These are phyloP conservation scores for Phataginus tetradactyla DNA, from an alignment of 2,797 vertebrate genomes.

Conservation along the genomic window DNA sequence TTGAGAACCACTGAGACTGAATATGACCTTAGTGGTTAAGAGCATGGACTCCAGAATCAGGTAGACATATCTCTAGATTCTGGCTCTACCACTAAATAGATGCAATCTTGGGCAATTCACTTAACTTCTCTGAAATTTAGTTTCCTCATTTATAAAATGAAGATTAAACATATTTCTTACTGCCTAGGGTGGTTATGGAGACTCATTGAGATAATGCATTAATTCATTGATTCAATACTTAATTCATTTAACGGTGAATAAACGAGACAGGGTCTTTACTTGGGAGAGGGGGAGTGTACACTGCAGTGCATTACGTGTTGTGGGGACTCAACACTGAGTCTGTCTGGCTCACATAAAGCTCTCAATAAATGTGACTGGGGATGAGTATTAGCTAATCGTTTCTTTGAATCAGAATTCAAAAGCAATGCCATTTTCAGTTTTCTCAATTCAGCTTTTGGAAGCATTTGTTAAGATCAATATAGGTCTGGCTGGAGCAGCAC, in stretches of 20 bases:
- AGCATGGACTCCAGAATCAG: background rate
- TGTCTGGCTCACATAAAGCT: background rate
- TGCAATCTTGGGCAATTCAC: background rate
- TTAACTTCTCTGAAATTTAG: background rate
- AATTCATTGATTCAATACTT: background rate
- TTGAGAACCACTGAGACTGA: background rate
- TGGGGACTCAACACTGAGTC: background rate
- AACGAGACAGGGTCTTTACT: background rate
- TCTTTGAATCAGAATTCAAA: slow-evolving; percentile 35
- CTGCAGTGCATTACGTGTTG: background rate
- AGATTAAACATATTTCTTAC: background rate
- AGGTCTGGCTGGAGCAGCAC: background rate
- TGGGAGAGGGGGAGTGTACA: background rate
- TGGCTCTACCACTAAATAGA: background rate
- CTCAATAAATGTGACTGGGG: background rate
- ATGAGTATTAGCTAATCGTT: slow-evolving; percentile 15
- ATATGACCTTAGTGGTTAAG: background rate
- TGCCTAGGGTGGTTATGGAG: background rate
- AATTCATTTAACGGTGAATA: background rate
- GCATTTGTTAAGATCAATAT: slow-evolving; percentile 6
- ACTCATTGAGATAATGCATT: background rate
- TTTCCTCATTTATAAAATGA: slow-evolving; percentile 29
- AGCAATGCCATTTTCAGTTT: slow-evolving; percentile 35
- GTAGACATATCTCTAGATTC: background rate
- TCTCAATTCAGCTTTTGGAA: slow-evolving; percentile 48